Evolutionary conservation across 2,888 invertebrate species (phyloP), one percentile per base, ranked within the genome.

Genomic region (Seira sanloemensis): DNA sequence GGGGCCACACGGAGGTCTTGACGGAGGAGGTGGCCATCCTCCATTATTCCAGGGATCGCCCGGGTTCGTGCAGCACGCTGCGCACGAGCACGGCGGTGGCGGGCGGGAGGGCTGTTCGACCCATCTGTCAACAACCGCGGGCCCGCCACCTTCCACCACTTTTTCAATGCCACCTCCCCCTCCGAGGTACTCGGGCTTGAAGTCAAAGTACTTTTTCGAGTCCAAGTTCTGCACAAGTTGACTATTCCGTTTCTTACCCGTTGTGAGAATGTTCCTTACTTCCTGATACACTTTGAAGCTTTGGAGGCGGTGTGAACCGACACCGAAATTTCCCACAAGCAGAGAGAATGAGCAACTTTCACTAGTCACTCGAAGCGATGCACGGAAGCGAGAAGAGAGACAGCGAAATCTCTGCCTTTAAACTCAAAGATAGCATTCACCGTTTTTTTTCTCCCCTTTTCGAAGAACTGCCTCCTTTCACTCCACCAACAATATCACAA

Each of bases 91-190:
- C 65, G 88, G 87, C 21, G 88, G 89, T 78, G 88, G 91, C 90
- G 91, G 90, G 90, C 90, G 90, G 90, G 90, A 90, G 91, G 91
- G 91, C 90, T 91, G 89, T 91, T 92, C 92, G 92, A 92, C 92
- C 92, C 92, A 92, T 91, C 92, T 92, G 91, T 92, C 92, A 90
- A 90, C 91, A 90, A 91, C 90, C 91, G 85, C 86, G 84, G 87
- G 78, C 87, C 90, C 89, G 86, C 89, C 89, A 86, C 88, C 89
- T 67, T 87, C 89, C 77, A 88, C 88, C 76, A 86, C 81, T 78
- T 86, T 86, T 27, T 89, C 88, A 83, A 86, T 86, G 81, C 87
- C 87, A 84, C 87, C 88, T 85, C 88, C 86, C 74, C 88, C 88
- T 77, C 89, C 89, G 65, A 89, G 84, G 65, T 88, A 89, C 74